Evolutionary conservation across 2,888 invertebrate species (phyloP).

Genomic region (Anaspis maculata): DNA sequence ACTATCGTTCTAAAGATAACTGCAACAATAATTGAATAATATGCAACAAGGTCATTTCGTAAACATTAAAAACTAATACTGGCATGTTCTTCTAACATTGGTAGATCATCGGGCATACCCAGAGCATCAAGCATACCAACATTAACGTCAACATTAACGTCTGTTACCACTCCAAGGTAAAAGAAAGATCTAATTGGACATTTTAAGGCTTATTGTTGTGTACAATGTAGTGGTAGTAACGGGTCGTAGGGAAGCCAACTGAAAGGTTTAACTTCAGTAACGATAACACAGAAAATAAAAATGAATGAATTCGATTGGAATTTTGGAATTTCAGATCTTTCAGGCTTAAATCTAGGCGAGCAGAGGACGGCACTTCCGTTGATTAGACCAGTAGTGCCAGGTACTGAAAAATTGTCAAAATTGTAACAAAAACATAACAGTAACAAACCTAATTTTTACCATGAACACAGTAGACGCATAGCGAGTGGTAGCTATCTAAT

Average conservation of each 20-base stretch:
- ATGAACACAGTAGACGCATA: not conserved
- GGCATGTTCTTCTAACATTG: conserved; percentile 34
- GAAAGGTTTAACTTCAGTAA: too few relatives aligned
- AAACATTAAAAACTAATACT: conserved; percentile 31
- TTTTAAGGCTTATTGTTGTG: not conserved
- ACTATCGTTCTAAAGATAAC: too few relatives aligned
- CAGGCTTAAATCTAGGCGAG: conserved; percentile 3
- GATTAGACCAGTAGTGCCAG: conserved; percentile 1
- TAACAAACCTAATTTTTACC: not conserved
- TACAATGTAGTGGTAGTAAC: too few relatives aligned
- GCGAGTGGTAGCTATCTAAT: too few relatives aligned
- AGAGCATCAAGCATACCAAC: conserved; percentile 87
- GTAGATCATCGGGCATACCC: conserved; percentile 66
- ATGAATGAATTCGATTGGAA: conserved; percentile 1
- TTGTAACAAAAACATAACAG: not conserved
- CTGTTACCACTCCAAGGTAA: conserved; percentile 67
- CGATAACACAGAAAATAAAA: too few relatives aligned
- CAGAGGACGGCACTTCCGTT: conserved; percentile 1
- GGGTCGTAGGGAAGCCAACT: too few relatives aligned
- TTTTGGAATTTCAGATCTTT: conserved; percentile 3
- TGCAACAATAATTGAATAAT: too few relatives aligned
- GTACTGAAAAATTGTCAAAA: conserved; percentile 1
- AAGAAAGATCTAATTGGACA: conserved; percentile 24
- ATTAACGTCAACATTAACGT: conserved; percentile 70
- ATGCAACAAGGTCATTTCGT: conserved; percentile 2